These are phyloP conservation scores for Macrosiphum euphorbiae DNA, from an alignment of 2,888 invertebrate genomes.

Conservation along the genomic window DNA sequence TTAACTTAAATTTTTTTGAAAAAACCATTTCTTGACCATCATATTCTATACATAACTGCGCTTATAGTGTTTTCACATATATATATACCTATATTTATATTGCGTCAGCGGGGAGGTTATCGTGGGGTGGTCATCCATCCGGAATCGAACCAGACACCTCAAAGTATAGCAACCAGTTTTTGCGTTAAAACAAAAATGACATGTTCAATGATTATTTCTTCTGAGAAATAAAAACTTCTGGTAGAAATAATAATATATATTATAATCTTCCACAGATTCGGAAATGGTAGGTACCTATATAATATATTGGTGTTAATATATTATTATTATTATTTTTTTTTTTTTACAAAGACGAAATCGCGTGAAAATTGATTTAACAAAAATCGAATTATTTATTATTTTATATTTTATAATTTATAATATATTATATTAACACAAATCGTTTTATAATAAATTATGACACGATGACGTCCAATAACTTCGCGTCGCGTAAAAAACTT, in stretches of 20 bases:
- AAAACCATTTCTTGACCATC: not conserved
- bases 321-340: not conserved
- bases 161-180: slow-evolving; percentile 30
- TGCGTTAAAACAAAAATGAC: slow-evolving; percentile 36
- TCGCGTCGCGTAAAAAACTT: not conserved
- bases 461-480: not conserved
- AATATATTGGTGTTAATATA: not conserved
- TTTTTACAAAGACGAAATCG: not conserved
- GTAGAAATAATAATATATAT: not conserved
- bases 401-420: not conserved
- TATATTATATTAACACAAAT: not conserved
- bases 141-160: slow-evolving; percentile 39
- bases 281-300: not conserved
- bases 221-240: not conserved
- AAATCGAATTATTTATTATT: not conserved
- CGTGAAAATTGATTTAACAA: not conserved
- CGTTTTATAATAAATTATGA: not conserved
- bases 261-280: not conserved
- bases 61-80: not conserved
- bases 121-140: slow-evolving; percentile 29
- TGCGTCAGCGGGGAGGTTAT: not conserved
- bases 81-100: not conserved
- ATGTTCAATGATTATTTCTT: slow-evolving; percentile 45
- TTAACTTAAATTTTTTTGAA: not conserved
- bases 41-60: not conserved